Base-by-base conservation (phyloP, 2,113 vertebrate species). In the Heterochromis multidens region DNA sequence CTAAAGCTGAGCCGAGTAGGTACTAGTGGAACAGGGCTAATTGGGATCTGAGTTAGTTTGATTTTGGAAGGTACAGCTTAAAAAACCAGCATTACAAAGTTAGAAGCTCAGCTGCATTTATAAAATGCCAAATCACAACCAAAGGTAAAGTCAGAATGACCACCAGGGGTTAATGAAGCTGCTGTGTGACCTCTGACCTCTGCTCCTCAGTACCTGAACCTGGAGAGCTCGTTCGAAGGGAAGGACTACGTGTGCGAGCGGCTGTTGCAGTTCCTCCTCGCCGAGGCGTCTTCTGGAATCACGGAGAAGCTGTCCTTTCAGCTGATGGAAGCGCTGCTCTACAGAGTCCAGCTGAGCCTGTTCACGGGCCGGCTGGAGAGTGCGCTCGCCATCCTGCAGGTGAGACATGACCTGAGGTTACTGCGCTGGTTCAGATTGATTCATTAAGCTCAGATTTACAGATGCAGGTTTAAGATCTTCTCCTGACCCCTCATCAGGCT, bases 161-260 rank as follows among this genome's bases (percentile, higher is more conserved):
- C 46, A 17, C 16, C 43, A 40, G 12, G 43, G 13, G 4, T 13
- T 16, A 16, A 52, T 19, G 16, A 52, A 52, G 49, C 49, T 3
- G 2, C 17, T 19, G 16, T 52, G 49, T 40, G 37, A 52, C 46
- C 67, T 74, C 25, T 72, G 67, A 72, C 67, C 70, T 67, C 54
- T 70, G 9, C 82, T 54, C 33, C 80, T 72, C 56, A 99, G 99
- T 99, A 98, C 81, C 81, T 99, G 87, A 96, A 93, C 86, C 91
- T 99, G 88, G 98, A 99, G 94, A 96, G 92, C 86, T 97, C 98
- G 0, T 99, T 98, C 84, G 97, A 99, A 91, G 98, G 97, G 74
- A 99, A 99, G 87, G 98, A 99, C 94, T 97, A 96, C 0, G 97
- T 99, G 1, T 98, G 98, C 74, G 95, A 95, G 2, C 97, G 97